Percentiles rank a stretch among this genome's conserved stretches.
phyloP scores from a whole-genome alignment of 2,888 invertebrate species.

The Melanargia galathea region DNA sequence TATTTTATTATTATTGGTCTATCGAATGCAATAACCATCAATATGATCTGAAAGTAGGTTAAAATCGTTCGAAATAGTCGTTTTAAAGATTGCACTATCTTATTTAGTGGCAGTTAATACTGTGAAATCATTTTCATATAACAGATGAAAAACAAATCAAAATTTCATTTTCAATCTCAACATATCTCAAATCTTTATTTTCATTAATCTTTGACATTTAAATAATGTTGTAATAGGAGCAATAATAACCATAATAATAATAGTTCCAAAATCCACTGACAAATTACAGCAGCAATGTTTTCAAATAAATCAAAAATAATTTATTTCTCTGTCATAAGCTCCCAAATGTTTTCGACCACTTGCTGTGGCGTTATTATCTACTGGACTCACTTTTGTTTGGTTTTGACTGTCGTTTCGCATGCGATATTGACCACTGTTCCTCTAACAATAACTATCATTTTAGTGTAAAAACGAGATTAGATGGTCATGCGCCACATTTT shows the following conservation, averaged over 20 bases:
- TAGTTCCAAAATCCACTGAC: background rate
- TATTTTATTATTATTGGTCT: too few species aligned
- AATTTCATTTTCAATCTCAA: too few species aligned
- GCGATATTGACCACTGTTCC: constrained; percentile 33
- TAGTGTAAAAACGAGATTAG: constrained; percentile 26
- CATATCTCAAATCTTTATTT: too few species aligned
- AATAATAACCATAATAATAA: too few species aligned
- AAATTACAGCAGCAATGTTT: constrained; percentile 28
- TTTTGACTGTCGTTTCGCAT: constrained; percentile 28
- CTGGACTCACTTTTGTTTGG: constrained; percentile 44
- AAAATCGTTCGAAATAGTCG: too few species aligned
- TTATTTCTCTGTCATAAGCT: constrained; percentile 49
- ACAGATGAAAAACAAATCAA: too few species aligned
- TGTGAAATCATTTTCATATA: too few species aligned
- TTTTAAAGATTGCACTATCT: too few species aligned
- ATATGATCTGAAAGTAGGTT: too few species aligned
- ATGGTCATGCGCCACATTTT: constrained; percentile 44
- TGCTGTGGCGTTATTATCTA: constrained; percentile 51
- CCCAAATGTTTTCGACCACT: constrained; percentile 55
- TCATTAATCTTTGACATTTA: background rate
- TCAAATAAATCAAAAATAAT: constrained; percentile 48
- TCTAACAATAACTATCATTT: constrained; percentile 32
- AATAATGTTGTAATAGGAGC: background rate
- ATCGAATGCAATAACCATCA: too few species aligned
- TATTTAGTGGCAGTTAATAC: too few species aligned